phyloP scores from a whole-genome alignment of 2,113 vertebrate species.

The Patagioenas fasciata region DNA sequence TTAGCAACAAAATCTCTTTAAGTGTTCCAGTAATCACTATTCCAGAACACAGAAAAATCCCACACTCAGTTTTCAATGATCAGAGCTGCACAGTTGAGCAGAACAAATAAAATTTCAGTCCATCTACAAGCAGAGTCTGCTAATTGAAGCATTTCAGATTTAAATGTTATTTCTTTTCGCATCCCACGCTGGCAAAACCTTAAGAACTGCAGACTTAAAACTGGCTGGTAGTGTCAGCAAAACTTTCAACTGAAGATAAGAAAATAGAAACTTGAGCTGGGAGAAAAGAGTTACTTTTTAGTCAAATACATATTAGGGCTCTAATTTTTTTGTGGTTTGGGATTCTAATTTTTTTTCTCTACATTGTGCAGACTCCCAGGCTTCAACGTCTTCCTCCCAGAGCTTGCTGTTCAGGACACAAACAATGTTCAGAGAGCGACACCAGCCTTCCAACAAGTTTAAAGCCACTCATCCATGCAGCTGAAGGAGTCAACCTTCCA shows the following conservation, averaged over 20 bases:
- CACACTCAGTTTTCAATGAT: not conserved
- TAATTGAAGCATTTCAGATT: not conserved
- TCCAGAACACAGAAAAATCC: not conserved
- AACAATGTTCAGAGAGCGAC: not conserved
- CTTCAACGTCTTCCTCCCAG: not conserved
- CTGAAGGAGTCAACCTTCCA: not conserved
- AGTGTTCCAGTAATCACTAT: not conserved
- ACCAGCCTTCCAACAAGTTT: not conserved
- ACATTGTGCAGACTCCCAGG: not conserved
- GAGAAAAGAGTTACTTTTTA: not conserved
- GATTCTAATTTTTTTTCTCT: not conserved
- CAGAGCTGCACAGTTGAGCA: not conserved
- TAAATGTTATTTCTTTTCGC: not conserved
- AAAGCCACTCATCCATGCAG: not conserved
- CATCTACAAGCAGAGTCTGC: not conserved
- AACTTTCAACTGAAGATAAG: not conserved
- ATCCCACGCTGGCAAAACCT: not conserved
- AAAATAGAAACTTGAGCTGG: not conserved
- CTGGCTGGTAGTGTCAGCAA: not conserved
- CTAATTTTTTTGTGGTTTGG: not conserved
- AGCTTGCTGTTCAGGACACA: not conserved
- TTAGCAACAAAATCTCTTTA: not conserved
- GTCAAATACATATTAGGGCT: not conserved
- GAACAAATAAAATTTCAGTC: not conserved
- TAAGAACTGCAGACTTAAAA: not conserved